These are phyloP conservation scores for Piezodorus guildinii DNA, from an alignment of 1,140 invertebrate species.

Conservation along the genomic window DNA sequence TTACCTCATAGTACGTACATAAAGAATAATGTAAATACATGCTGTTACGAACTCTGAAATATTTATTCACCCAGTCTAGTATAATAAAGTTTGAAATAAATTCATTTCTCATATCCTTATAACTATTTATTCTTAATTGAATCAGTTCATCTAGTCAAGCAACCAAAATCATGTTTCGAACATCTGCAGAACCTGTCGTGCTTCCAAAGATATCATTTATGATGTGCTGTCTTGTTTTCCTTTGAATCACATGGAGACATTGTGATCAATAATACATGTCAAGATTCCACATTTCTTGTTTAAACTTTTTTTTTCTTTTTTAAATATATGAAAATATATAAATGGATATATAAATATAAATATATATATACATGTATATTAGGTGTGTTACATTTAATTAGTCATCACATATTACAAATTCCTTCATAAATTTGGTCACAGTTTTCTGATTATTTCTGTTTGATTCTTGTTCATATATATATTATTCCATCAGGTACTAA, in stretches of 20 bases:
- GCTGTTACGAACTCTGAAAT: too few relatives aligned
- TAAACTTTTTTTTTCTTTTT: background rate
- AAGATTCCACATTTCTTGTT: slow-evolving; percentile 4
- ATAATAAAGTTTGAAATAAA: too few relatives aligned
- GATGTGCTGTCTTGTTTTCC: background rate
- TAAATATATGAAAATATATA: background rate
- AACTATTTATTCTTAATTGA: too few relatives aligned
- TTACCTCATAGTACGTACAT: too few relatives aligned
- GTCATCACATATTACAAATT: background rate
- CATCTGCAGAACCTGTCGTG: background rate
- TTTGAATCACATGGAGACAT: background rate
- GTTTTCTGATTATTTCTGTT: background rate
- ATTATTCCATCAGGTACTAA: slow-evolving; percentile 13
- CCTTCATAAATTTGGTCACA: too few relatives aligned
- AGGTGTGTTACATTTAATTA: slow-evolving; percentile 7
- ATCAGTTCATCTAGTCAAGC: background rate
- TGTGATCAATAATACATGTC: background rate
- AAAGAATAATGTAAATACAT: too few relatives aligned
- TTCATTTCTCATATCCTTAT: too few relatives aligned
- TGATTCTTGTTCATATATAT: background rate
- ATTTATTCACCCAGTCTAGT: too few relatives aligned
- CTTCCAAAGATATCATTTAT: background rate
- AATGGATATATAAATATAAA: slow-evolving; percentile 12
- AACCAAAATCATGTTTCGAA: background rate
- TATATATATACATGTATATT: slow-evolving; percentile 14